A percentile compares a stretch with the other conserved stretches of the same genome.
phyloP scores from a whole-genome alignment of 2,797 vertebrate species.

The Chrosomus eos region DNA sequence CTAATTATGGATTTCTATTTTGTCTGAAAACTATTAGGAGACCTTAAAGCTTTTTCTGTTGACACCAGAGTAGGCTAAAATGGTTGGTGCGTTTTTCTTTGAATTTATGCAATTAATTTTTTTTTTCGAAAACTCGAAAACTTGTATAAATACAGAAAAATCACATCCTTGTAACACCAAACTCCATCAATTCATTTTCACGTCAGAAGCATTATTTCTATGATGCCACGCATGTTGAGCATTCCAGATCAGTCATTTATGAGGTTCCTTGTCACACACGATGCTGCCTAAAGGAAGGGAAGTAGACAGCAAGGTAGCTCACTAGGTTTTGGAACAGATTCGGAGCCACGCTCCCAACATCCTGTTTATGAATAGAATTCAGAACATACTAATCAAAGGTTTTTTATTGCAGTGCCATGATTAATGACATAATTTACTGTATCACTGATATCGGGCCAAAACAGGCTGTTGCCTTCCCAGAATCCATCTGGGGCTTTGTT shows the following conservation, averaged over 20 bases:
- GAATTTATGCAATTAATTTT: background rate
- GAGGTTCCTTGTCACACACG: background rate
- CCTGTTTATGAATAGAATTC: slow-evolving; percentile 9
- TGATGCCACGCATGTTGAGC: background rate
- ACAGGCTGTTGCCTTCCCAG: slow-evolving; percentile 9
- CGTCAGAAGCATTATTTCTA: background rate
- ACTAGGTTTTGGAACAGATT: background rate
- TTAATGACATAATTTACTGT: slow-evolving; percentile 28
- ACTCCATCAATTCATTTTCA: background rate
- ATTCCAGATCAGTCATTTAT: background rate
- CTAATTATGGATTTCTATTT: background rate
- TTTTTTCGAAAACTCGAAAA: background rate
- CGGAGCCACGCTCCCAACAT: background rate
- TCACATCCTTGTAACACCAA: background rate
- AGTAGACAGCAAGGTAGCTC: background rate
- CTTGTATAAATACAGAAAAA: background rate
- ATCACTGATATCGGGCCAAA: slow-evolving; percentile 23
- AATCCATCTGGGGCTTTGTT: slow-evolving; percentile 34
- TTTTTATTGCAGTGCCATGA: slow-evolving; percentile 16
- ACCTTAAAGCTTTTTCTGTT: background rate
- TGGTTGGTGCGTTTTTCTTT: background rate
- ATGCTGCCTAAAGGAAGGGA: background rate
- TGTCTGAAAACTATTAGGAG: background rate
- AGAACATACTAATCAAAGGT: background rate
- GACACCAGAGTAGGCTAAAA: background rate